phyloP scores from a whole-genome alignment of 2,113 vertebrate species.

The Spea bombifrons region DNA sequence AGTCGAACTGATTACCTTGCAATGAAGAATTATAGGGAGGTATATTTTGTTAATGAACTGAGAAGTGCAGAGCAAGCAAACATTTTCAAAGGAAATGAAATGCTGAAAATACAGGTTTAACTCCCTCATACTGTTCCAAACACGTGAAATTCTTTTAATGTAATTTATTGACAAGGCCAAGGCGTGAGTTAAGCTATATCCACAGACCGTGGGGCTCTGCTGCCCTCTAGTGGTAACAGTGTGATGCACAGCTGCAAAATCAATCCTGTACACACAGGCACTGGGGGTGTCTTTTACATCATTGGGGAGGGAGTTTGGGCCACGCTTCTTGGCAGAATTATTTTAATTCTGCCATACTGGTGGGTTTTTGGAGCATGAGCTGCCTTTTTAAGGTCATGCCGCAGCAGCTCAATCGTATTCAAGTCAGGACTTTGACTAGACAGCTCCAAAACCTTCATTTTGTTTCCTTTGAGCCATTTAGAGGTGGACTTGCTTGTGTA shows the following conservation, averaged over 20 bases:
- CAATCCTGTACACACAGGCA: too few species aligned
- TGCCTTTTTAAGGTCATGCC: too few species aligned
- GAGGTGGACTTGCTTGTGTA: too few species aligned
- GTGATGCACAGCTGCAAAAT: background rate
- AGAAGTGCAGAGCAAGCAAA: conserved; percentile 32
- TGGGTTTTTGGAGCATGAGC: too few species aligned
- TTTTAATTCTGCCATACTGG: too few species aligned
- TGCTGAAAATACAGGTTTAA: conserved; percentile 20
- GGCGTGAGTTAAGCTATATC: background rate
- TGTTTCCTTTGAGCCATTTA: too few species aligned
- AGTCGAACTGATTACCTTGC: conserved; percentile 10
- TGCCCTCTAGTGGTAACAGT: conserved; percentile 14
- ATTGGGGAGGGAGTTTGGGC: too few species aligned
- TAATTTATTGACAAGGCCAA: background rate
- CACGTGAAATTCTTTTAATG: background rate
- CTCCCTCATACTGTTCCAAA: conserved; percentile 5
- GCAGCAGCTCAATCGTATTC: too few species aligned
- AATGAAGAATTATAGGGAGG: conserved; percentile 22
- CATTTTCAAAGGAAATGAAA: conserved; percentile 34
- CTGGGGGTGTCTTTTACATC: too few species aligned
- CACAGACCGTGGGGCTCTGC: background rate
- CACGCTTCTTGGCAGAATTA: too few species aligned
- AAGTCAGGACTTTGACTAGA: too few species aligned
- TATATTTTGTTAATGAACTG: conserved; percentile 35
- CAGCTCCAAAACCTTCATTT: too few species aligned